Conservation (phyloP, 2,113 vertebrate genomes). For the Stigmatopora argus region DNA sequence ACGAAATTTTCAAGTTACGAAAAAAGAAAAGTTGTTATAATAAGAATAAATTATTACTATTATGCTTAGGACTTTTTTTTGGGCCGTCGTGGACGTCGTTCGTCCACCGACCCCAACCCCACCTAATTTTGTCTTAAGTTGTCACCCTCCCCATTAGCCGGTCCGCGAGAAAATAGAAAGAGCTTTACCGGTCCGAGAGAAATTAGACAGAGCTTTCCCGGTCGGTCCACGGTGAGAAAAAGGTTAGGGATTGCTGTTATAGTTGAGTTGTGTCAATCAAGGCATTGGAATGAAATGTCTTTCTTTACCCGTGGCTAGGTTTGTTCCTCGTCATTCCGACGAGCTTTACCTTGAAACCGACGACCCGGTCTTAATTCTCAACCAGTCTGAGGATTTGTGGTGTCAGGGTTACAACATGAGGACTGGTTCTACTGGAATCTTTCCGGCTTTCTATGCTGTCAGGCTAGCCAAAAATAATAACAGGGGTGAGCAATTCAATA, state of each 20-base stretch:
- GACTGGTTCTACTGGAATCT: conserved; percentile 84
- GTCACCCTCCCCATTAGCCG: no score
- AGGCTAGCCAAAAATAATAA: conserved; percentile 65
- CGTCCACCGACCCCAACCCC: no score
- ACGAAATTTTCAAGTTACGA: no score
- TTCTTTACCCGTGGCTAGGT: conserved; percentile 65
- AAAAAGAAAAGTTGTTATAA: no score
- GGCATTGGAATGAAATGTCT: not conserved
- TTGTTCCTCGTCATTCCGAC: conserved; percentile 88
- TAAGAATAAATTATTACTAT: no score
- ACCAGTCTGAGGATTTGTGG: conserved; percentile 90
- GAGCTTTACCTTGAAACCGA: conserved; percentile 89
- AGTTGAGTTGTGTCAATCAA: not conserved
- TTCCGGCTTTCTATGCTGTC: conserved; percentile 89
- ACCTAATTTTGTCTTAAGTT: no score
- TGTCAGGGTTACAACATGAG: conserved; percentile 96
- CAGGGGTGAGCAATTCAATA: conserved; percentile 44
- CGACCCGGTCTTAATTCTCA: conserved; percentile 84
- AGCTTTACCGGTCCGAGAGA: no score
- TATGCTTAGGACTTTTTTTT: no score
- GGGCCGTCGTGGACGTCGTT: no score
- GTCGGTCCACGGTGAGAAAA: no score
- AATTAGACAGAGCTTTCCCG: no score
- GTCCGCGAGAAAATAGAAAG: no score
- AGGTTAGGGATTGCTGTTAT: not conserved